Base-by-base conservation (phyloP, 1,140 invertebrate genomes). In the Drosophila ficusphila region DNA sequence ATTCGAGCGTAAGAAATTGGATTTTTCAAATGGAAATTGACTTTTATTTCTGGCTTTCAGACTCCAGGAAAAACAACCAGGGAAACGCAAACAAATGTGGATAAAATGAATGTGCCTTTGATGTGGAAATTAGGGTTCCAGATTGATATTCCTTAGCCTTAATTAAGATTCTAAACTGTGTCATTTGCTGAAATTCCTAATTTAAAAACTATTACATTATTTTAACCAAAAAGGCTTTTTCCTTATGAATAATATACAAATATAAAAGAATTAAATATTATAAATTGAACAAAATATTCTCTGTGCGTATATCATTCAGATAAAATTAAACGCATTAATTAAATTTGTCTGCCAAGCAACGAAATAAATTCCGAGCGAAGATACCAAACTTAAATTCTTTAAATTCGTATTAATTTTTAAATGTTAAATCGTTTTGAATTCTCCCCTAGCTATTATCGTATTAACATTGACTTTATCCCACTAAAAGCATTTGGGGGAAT, bases 11-110 rank as follows among this genome's bases (percentile, higher is more conserved):
- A 71, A 71, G 67, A 71, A 71, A 71, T 71, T 71, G 68, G 29
- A 71, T 71, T 71, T 71, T 58, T 68, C 46, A 67, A 68, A 68
- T 68, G 64, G 64, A 68, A 68, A 68, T 68, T 68, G 64, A 69
- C 65, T 69, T 69, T 71, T 52, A 23, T 31, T 29, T 12, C 44
- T 49, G 29, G 29, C 34, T 49, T 19, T 31, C 3, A 6, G 12
- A 42, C 14, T 29, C 14, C 0, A 16, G 21, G n/a, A 49, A 65
- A 51, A 61, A 48, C n/a, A 61, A 21, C 21, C 39, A 12, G 4
- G 8, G 4, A 44, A 38, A 4, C 16, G 23, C 39, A 46, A 61
- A 21, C 60, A 64, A 47, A 29, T n/a, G 29, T 44, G 38, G n/a
- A 14, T 14, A 4, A 16, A 61, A 5, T 7, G 29, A 16, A 9